Conservation (phyloP, 2,113 vertebrate genomes). For the Chinchilla lanigera region DNA sequence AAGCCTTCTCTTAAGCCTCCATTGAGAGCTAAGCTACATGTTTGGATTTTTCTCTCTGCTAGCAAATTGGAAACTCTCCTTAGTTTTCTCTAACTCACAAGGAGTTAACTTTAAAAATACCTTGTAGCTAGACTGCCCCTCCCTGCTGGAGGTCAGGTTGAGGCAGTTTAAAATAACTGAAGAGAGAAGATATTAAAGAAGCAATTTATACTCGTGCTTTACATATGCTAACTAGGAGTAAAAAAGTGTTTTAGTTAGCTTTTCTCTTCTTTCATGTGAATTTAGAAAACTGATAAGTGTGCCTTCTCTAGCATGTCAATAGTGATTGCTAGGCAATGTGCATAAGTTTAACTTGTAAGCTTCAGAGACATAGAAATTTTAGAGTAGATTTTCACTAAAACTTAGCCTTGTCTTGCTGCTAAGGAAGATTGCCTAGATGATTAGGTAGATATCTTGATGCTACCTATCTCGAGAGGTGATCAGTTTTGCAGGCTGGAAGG, state of each 20-base stretch:
- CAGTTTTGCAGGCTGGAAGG: too few species aligned
- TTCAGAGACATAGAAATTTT: background rate
- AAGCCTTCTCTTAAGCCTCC: too few species aligned
- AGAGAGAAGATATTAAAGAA: background rate
- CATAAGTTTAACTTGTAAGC: background rate
- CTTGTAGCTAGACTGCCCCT: background rate
- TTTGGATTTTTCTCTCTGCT: too few species aligned
- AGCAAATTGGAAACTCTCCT: background rate
- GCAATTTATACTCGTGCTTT: background rate
- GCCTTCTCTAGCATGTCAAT: background rate
- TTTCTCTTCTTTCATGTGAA: background rate
- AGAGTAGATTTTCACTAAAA: background rate
- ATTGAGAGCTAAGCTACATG: too few species aligned
- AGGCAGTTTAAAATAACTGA: background rate
- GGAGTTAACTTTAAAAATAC: background rate
- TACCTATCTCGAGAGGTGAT: too few species aligned
- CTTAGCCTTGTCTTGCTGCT: background rate
- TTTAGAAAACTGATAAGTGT: background rate
- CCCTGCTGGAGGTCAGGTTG: background rate
- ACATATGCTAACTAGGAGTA: background rate
- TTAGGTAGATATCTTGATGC: too few species aligned
- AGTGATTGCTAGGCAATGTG: background rate
- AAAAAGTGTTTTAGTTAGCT: background rate
- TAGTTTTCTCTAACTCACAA: background rate
- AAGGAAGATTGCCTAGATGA: too few species aligned